Evolutionary conservation across 2,797 vertebrate genomes (phyloP), one percentile per base, ranked within the genome.

Genomic region (Bradypodion pumilum): DNA sequence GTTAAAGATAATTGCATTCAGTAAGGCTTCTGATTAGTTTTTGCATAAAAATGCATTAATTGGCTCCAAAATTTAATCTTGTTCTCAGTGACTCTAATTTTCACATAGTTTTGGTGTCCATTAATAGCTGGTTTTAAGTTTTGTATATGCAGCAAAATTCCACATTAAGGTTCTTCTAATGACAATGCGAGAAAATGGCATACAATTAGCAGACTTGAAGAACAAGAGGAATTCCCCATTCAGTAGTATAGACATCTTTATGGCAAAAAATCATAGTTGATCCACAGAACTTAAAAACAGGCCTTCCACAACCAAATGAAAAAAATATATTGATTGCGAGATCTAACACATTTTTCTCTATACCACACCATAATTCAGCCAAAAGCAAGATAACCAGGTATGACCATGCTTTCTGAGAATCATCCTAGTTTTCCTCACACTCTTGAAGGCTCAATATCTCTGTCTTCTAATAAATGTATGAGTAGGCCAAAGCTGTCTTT

Each of bases 401-500:
- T 91, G 91, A 56, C 52, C 19, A 86, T 49, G 69, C 75, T 85
- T 27, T 72, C 74, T 49, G 79, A 81, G 84, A 93, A 86, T 59
- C 77, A 46, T 83, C 83, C 69, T 72, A 72, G 82, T 1, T 1
- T 93, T 85, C 42, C 94, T 99, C 97, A 99, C 97, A 99, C 97
- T 96, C 98, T 97, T 81, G 96, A 93, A 16, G 97, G 96, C 87
- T 98, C 97, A 19, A 95, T 94, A 91, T 99, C 97, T 91, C 96
- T 98, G 90, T 99, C 98, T 95, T 99, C 98, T 95, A 99, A 92
- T 90, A 99, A 96, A 90, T 92, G 91, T 91, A 99, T 98, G 91
- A 99, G 97, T 94, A 97, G 97, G 81, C 94, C 94, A 89, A 99
- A 99, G 95, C 97, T 98, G 93, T 98, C 97, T 95, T 97, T 98